These are phyloP conservation scores for Drosophila sp. DNA, from an alignment of 1,140 invertebrate genomes.

Conservation along the genomic window DNA sequence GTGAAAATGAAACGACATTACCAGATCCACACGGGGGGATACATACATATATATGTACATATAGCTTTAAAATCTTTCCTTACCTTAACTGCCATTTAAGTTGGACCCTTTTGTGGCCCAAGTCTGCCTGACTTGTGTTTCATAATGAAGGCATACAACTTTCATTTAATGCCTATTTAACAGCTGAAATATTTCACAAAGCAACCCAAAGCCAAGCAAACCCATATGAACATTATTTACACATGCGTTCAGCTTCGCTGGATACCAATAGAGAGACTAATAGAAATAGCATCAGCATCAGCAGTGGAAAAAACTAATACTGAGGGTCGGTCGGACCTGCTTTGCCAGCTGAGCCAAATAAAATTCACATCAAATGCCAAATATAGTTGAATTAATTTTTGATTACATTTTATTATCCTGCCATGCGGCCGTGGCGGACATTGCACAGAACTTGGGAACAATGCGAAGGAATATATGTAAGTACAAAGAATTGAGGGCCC, in stretches of 20 bases:
- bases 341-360: conserved; percentile 18
- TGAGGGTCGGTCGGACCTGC: background rate
- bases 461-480: background rate
- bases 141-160: conserved; percentile 23
- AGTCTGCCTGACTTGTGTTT: conserved; percentile 21
- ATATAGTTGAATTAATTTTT: conserved; percentile 55
- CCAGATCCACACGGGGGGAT: background rate
- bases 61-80: conserved; percentile 1
- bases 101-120: background rate
- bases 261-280: conserved; percentile 40
- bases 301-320: conserved; percentile 19
- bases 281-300: background rate
- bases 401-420: conserved; percentile 56
- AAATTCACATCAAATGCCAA: conserved; percentile 46
- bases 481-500: background rate
- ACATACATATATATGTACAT: too few species aligned
- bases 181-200: conserved; percentile 42
- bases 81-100: background rate
- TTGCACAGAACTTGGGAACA: background rate
- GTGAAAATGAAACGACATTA: conserved; percentile 36
- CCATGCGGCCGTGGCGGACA: background rate
- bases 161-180: conserved; percentile 4
- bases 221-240: conserved; percentile 16
- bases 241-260: conserved; percentile 35
- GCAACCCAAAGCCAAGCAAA: conserved; percentile 20